phyloP scores from a whole-genome alignment of 2,888 invertebrate genomes.

The Panorpa germanica region DNA sequence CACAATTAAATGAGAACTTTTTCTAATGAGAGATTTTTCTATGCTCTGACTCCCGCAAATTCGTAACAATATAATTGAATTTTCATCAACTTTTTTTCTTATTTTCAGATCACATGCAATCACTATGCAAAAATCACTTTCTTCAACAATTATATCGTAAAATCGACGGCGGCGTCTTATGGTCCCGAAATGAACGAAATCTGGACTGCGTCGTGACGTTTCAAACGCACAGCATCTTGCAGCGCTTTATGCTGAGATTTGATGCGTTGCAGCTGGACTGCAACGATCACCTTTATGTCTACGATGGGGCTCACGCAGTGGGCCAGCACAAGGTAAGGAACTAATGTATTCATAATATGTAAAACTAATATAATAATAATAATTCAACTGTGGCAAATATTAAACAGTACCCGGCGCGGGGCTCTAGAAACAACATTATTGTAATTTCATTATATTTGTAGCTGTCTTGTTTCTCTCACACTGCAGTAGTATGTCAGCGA shows the following conservation, averaged over 20 bases:
- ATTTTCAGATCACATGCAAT: constrained; percentile 71
- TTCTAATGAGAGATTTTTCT: no score
- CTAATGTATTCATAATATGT: constrained; percentile 1
- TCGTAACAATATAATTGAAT: no score
- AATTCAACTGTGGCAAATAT: no score
- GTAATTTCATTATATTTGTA: no score
- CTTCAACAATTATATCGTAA: constrained; percentile 76
- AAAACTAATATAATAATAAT: no score
- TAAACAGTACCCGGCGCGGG: no score
- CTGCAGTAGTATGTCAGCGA: no score
- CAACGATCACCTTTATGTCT: constrained; percentile 83
- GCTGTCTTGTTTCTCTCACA: no score
- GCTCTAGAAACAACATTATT: no score
- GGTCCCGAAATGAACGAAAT: constrained; percentile 79
- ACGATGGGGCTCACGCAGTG: constrained; percentile 82
- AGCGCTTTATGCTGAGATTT: constrained; percentile 86
- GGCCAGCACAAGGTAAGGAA: constrained; percentile 63
- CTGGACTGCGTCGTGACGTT: constrained; percentile 85
- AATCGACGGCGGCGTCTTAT: constrained; percentile 78
- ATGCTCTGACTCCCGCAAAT: no score
- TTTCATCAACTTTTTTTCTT: no score
- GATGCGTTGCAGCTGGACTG: constrained; percentile 83
- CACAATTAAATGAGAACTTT: no score
- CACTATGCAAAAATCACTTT: constrained; percentile 77
- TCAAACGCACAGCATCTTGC: constrained; percentile 85